Conservation (phyloP, 2,888 invertebrate genomes). For the Rosalia funebris region DNA sequence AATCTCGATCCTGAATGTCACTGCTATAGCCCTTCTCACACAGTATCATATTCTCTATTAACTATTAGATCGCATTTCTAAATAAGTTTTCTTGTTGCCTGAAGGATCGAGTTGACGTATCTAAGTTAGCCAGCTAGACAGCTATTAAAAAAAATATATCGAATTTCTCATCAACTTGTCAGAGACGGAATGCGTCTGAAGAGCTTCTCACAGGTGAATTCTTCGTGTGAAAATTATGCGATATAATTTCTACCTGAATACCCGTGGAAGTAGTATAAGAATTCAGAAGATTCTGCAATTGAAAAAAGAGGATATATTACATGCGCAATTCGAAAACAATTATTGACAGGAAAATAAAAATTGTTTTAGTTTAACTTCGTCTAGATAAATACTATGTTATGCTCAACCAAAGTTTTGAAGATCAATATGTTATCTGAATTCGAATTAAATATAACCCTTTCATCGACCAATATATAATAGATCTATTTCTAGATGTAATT, state of each 20-base stretch:
- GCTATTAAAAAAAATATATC: constrained; percentile 32
- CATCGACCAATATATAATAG: too few species aligned
- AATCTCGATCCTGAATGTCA: neutral
- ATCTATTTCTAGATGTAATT: too few species aligned
- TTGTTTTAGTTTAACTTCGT: too few species aligned
- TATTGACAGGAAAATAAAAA: too few species aligned
- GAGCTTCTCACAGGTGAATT: constrained; percentile 4
- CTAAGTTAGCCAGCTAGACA: constrained; percentile 18
- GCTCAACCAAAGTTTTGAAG: too few species aligned
- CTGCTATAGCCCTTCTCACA: neutral
- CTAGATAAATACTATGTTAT: too few species aligned
- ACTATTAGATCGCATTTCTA: constrained; percentile 15
- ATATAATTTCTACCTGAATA: neutral
- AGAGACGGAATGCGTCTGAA: constrained; percentile 21
- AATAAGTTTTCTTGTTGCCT: constrained; percentile 20
- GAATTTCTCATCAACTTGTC: constrained; percentile 32
- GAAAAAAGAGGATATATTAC: too few species aligned
- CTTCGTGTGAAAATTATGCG: neutral
- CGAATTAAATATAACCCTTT: too few species aligned
- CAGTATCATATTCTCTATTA: neutral
- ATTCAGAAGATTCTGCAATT: too few species aligned
- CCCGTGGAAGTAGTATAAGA: too few species aligned
- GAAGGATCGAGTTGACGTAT: constrained; percentile 27
- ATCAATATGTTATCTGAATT: too few species aligned
- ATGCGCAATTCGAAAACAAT: too few species aligned